These are phyloP conservation scores for Anguilla rostrata DNA, from an alignment of 2,113 vertebrate genomes.

Conservation along the genomic window DNA sequence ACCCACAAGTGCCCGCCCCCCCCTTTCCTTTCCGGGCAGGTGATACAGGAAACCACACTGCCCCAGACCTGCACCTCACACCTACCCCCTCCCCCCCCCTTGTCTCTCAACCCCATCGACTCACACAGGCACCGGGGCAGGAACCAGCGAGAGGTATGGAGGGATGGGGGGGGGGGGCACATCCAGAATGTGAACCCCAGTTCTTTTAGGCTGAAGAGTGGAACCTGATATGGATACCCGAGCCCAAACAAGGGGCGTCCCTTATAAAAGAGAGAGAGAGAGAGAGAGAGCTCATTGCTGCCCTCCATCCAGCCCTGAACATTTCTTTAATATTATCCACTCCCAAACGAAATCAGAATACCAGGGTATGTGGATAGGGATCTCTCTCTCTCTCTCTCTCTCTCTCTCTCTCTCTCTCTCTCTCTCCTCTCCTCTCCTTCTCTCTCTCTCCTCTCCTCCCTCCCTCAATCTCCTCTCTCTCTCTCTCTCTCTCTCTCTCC, in stretches of 20 bases:
- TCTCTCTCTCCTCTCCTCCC: too few relatives aligned
- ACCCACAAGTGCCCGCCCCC: too few relatives aligned
- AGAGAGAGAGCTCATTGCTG: neutral
- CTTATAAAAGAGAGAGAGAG: neutral
- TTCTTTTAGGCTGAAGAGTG: neutral
- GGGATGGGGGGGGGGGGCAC: slow-evolving; percentile 26
- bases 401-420: too few relatives aligned
- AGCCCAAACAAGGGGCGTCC: neutral
- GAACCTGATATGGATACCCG: neutral
- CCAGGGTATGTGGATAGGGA: slow-evolving; percentile 49
- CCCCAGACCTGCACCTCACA: neutral
- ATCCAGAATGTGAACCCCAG: slow-evolving; percentile 1
- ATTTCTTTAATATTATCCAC: slow-evolving; percentile 47
- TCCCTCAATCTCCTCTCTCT: too few relatives aligned
- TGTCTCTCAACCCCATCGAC: slow-evolving; percentile 21
- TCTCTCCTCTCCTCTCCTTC: too few relatives aligned
- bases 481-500: too few relatives aligned
- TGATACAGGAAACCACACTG: neutral
- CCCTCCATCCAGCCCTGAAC: slow-evolving; percentile 32
- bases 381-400: too few relatives aligned
- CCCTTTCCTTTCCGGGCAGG: neutral
- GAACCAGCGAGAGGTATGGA: neutral
- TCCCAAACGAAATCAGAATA: slow-evolving; percentile 42
- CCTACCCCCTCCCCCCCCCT: accelerated
- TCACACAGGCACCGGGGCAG: slow-evolving; percentile 41